Evolutionary conservation across 2,113 vertebrate genomes (phyloP).

Genomic region (Plectropomus leopardus): DNA sequence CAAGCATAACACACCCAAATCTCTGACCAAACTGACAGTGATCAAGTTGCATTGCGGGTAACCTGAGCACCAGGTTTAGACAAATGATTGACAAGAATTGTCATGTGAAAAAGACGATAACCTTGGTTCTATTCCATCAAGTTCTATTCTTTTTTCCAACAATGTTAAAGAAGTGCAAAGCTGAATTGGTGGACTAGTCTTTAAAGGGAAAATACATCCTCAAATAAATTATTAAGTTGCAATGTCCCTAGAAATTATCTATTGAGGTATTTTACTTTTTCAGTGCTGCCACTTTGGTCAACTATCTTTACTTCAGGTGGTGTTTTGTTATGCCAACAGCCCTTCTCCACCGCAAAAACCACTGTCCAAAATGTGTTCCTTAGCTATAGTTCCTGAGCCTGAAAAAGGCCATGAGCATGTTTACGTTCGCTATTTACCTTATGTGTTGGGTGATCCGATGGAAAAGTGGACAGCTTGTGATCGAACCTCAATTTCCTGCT

Average conservation of each 20-base stretch:
- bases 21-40: not conserved
- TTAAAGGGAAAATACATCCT: not conserved
- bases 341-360: not conserved
- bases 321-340: not conserved
- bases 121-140: too few relatives aligned
- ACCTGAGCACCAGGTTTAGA: not conserved
- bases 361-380: not conserved
- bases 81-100: too few relatives aligned
- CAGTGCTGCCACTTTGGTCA: not conserved
- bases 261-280: not conserved
- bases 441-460: too few relatives aligned
- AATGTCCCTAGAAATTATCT: not conserved
- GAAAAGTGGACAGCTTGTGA: too few relatives aligned
- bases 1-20: not conserved
- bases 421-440: too few relatives aligned
- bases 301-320: not conserved
- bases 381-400: not conserved
- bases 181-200: not conserved
- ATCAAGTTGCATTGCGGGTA: not conserved
- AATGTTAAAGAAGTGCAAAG: not conserved
- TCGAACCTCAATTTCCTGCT: too few relatives aligned
- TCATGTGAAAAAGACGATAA: too few relatives aligned
- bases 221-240: not conserved
- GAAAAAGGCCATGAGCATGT: too few relatives aligned
- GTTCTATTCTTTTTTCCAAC: too few relatives aligned